Percentiles rank a stretch among this genome's conserved stretches.
phyloP scores from a whole-genome alignment of 2,797 vertebrate genomes.

The Eulemur mongoz region DNA sequence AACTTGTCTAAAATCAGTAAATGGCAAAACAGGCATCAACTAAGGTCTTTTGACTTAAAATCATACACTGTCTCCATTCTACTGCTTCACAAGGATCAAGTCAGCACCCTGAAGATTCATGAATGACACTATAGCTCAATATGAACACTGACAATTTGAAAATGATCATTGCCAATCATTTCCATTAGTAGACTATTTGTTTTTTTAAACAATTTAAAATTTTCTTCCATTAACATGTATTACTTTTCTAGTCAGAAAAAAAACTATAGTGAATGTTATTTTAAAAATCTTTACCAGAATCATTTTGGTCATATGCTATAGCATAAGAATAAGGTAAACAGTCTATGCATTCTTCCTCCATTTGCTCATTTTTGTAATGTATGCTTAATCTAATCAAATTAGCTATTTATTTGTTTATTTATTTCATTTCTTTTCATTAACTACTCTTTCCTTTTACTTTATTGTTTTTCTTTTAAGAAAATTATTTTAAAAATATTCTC shows the following conservation, averaged over 20 bases:
- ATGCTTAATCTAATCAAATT: not conserved
- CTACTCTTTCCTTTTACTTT: not conserved
- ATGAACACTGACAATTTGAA: constrained; percentile 37
- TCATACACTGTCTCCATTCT: not conserved
- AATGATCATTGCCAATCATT: not conserved
- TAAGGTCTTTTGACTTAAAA: constrained; percentile 32
- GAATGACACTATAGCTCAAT: not conserved
- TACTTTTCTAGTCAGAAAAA: constrained; percentile 24
- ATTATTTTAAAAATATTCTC: constrained; percentile 18
- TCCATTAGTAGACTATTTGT: not conserved
- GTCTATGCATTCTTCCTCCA: not conserved
- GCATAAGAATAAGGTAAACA: not conserved
- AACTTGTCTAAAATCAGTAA: not conserved
- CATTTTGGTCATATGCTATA: not conserved
- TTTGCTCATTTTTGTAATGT: not conserved
- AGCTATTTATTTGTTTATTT: not conserved
- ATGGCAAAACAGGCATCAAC: constrained; percentile 4
- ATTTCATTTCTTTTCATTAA: not conserved
- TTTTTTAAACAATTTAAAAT: constrained; percentile 17
- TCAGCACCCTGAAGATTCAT: not conserved
- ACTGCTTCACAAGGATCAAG: not conserved
- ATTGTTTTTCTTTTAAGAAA: constrained; percentile 23
- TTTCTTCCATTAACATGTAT: not conserved
- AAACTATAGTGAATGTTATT: not conserved
- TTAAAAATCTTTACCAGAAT: not conserved